These are phyloP conservation scores for Imbricaverruca yamaguchii DNA, from an alignment of 2,888 invertebrate genomes.

Conservation along the genomic window DNA sequence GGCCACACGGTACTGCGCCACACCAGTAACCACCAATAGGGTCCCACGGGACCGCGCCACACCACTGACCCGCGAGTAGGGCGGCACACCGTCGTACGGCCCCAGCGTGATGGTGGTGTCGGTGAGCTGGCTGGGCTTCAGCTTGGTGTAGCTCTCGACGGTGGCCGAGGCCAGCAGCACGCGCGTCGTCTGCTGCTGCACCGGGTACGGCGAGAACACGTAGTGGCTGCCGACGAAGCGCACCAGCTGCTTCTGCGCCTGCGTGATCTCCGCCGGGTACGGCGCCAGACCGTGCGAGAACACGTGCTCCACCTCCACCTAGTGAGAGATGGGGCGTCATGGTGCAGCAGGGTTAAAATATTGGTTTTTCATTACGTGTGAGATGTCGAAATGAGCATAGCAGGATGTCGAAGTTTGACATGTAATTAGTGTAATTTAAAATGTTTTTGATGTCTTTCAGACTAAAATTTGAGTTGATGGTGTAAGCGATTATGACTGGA, in stretches of 20 bases:
- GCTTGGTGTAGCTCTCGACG: conserved; percentile 71
- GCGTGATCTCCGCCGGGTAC: conserved; percentile 79
- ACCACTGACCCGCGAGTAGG: conserved; percentile 46
- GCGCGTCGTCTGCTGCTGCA: conserved; percentile 70
- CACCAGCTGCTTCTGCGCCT: conserved; percentile 89
- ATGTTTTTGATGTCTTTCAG: no score
- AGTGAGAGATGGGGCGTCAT: no score
- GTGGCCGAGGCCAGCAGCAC: conserved; percentile 67
- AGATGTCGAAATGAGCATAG: no score
- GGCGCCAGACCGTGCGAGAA: conserved; percentile 68
- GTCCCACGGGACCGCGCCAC: no score
- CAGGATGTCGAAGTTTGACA: no score
- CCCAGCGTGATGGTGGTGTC: conserved; percentile 82
- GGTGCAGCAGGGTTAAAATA: no score
- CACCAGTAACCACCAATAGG: no score
- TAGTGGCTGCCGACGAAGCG: conserved; percentile 73
- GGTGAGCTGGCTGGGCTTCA: conserved; percentile 68
- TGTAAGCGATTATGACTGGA: no score
- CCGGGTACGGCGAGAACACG: conserved; percentile 72
- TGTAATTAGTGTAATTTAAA: no score
- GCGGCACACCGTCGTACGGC: conserved; percentile 66
- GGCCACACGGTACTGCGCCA: no score
- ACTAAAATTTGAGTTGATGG: no score
- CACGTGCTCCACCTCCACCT: conserved; percentile 58
- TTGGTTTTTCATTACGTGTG: no score